phyloP scores from a whole-genome alignment of 1,140 invertebrate genomes.

The Chrysopa pallens region DNA sequence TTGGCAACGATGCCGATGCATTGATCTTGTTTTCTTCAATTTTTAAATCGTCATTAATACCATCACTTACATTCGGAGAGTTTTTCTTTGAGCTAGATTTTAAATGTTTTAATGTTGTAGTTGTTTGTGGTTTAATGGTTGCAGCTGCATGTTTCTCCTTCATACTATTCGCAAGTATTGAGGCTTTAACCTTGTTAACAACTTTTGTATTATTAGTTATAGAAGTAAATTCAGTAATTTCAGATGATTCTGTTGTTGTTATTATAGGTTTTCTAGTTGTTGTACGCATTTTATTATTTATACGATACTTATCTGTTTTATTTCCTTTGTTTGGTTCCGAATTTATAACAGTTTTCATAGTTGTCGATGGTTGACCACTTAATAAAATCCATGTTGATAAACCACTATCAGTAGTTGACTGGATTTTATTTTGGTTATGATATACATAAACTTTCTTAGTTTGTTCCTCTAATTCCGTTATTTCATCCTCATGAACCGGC shows the following conservation, averaged over 20 bases:
- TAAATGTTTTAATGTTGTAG: slow-evolving; percentile 8
- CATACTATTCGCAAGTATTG: slow-evolving; percentile 9
- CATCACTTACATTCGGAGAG: slow-evolving; percentile 4
- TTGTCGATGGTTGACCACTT: slow-evolving; percentile 28
- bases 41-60: slow-evolving; percentile 8
- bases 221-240: slow-evolving; percentile 5
- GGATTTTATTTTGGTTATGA: slow-evolving; percentile 23
- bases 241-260: slow-evolving; percentile 10
- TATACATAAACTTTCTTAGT: slow-evolving; percentile 15
- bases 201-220: slow-evolving; percentile 4
- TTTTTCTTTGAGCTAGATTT: slow-evolving; percentile 13
- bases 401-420: slow-evolving; percentile 40
- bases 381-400: slow-evolving; percentile 60
- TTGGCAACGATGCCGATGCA: slow-evolving; percentile 10
- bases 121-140: slow-evolving; percentile 8
- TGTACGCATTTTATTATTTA: slow-evolving; percentile 19
- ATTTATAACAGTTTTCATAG: slow-evolving; percentile 12
- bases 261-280: slow-evolving; percentile 15
- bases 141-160: slow-evolving; percentile 11
- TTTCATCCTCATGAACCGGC: slow-evolving; percentile 27
- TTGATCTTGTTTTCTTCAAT: slow-evolving; percentile 6
- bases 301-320: slow-evolving; percentile 28
- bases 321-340: slow-evolving; percentile 11
- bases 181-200: slow-evolving; percentile 10
- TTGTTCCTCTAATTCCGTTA: slow-evolving; percentile 18